Percentiles rank a stretch among this genome's conserved stretches.
These are phyloP conservation scores for Mnemiopsis leidyi DNA, from an alignment of 37 sponge, comb jelly and placozoan species.

Conservation along the genomic window DNA sequence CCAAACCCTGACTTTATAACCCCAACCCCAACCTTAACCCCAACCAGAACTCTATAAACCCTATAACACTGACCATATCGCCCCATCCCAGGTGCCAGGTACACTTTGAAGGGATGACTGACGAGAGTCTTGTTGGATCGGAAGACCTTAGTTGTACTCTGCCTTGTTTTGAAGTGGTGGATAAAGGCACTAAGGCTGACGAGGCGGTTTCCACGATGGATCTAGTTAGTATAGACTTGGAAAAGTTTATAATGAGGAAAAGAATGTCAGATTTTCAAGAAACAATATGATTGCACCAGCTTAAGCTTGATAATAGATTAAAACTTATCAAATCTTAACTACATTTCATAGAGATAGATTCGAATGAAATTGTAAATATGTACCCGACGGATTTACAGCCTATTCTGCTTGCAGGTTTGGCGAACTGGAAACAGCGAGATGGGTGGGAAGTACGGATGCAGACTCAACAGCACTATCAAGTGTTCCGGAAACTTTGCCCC, in stretches of 20 bases:
- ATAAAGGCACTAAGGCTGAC: not conserved
- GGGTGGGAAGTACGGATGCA: not conserved
- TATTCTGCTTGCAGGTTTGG: not conserved
- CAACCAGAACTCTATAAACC: not conserved
- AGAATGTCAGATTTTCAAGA: too few species aligned
- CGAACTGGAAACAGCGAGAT: not conserved
- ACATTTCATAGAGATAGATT: too few species aligned
- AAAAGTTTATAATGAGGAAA: too few species aligned
- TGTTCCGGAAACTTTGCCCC: not conserved
- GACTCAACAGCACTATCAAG: not conserved
- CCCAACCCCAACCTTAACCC: too few species aligned
- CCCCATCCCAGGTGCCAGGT: not conserved
- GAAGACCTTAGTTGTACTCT: not conserved
- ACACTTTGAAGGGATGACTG: not conserved
- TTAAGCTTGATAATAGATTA: too few species aligned
- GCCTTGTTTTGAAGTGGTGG: conserved; percentile 25
- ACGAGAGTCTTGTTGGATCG: not conserved
- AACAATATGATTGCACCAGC: too few species aligned
- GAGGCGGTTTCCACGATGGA: not conserved
- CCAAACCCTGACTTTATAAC: too few species aligned
- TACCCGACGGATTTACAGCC: too few species aligned
- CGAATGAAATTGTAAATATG: too few species aligned
- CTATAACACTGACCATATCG: not conserved
- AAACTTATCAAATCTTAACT: too few species aligned
- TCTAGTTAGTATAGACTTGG: conserved; percentile 14